These are phyloP conservation scores for Cnemophilus loriae DNA, from an alignment of 2,113 vertebrate genomes.

Conservation along the genomic window DNA sequence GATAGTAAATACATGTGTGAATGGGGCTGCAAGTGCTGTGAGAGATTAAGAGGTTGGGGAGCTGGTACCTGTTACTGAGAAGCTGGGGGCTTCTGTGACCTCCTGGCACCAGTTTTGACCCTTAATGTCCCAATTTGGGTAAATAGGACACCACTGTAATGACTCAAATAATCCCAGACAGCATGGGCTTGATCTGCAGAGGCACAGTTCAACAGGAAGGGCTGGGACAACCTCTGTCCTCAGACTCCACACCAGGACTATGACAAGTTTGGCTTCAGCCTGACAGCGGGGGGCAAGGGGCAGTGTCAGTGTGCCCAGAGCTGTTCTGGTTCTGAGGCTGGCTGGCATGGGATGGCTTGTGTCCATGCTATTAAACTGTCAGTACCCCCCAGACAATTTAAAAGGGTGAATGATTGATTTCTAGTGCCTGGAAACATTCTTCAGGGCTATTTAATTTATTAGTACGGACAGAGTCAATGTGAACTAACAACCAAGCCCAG, in stretches of 20 bases:
- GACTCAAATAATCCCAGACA: not conserved
- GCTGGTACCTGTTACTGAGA: not conserved
- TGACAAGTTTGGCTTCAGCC: not conserved
- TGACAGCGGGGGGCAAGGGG: not conserved
- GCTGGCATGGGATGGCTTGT: not conserved
- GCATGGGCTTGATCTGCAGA: not conserved
- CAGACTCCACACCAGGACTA: not conserved
- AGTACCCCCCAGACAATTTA: not conserved
- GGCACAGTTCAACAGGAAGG: not conserved
- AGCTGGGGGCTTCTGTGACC: not conserved
- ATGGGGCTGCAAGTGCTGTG: not conserved
- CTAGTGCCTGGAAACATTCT: constrained; percentile 33
- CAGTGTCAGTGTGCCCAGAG: not conserved
- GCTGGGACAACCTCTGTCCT: not conserved
- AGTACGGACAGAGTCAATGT: not conserved
- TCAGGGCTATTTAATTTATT: constrained; percentile 19
- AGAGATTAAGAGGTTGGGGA: not conserved
- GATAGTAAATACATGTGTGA: not conserved
- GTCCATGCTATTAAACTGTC: not conserved
- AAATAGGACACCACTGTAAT: not conserved
- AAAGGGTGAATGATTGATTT: constrained; percentile 35
- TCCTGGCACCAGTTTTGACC: not conserved
- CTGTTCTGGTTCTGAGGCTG: not conserved
- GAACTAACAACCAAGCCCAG: not conserved
- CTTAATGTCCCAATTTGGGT: not conserved